Evolutionary conservation across 1,140 invertebrate species (phyloP).

Genomic region (Dendrolimus kikuchii): DNA sequence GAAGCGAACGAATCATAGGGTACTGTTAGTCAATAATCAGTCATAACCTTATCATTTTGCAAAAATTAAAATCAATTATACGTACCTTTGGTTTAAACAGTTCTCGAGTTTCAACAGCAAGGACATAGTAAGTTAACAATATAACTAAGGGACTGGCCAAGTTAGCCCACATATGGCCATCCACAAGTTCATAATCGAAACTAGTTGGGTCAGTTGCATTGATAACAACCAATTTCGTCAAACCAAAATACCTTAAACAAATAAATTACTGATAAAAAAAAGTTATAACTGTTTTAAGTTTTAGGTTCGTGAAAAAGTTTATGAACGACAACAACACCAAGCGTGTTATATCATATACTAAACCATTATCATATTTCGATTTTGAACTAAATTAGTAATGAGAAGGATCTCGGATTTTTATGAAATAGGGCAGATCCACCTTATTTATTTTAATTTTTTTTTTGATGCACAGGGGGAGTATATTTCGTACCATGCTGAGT

Average conservation of each 20-base stretch:
- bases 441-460: no score
- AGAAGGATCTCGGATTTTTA: no score
- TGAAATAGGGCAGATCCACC: no score
- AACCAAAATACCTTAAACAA: slow-evolving; percentile 77
- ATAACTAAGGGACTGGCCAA: slow-evolving; percentile 70
- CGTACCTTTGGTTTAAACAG: slow-evolving; percentile 80
- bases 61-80: slow-evolving; percentile 11
- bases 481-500: no score
- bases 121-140: slow-evolving; percentile 81
- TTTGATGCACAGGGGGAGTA: no score
- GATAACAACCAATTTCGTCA: slow-evolving; percentile 75
- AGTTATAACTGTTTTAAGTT: no score
- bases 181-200: slow-evolving; percentile 47
- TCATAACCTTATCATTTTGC: slow-evolving; percentile 14
- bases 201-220: slow-evolving; percentile 48
- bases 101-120: slow-evolving; percentile 80
- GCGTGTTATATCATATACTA: no score
- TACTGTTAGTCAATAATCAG: slow-evolving; percentile 19
- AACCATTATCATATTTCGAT: no score
- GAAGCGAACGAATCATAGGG: slow-evolving; percentile 15
- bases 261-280: slow-evolving; percentile 2
- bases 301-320: no score
- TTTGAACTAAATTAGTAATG: no score
- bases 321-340: no score
- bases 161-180: slow-evolving; percentile 51